phyloP scores from a whole-genome alignment of 2,113 vertebrate genomes.

The Ammodytes marinus region DNA sequence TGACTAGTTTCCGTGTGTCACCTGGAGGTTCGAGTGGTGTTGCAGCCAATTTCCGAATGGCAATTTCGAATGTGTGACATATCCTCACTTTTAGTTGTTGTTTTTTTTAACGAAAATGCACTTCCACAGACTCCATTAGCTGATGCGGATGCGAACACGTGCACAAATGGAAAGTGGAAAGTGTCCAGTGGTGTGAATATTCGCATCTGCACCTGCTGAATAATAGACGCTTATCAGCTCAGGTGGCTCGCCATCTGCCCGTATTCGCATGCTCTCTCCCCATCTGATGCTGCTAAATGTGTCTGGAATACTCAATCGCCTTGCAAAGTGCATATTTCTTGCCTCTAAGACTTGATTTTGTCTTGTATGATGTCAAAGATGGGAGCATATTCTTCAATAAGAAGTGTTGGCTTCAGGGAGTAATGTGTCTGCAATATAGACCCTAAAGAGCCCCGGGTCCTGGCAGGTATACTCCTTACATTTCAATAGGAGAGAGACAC shows the following conservation, averaged over 20 bases:
- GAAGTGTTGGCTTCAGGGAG: constrained; percentile 53
- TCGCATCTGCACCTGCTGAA: constrained; percentile 81
- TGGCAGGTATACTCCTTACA: constrained; percentile 68
- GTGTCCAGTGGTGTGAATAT: constrained; percentile 78
- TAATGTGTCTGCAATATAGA: constrained; percentile 65
- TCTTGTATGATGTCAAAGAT: constrained; percentile 60
- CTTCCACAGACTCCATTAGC: constrained; percentile 74
- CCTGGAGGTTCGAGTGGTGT: constrained; percentile 66
- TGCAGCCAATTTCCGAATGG: constrained; percentile 72
- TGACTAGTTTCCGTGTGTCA: constrained; percentile 67
- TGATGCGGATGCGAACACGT: constrained; percentile 11
- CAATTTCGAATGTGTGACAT: constrained; percentile 64
- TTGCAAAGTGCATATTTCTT: constrained; percentile 69
- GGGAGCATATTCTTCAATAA: constrained; percentile 51
- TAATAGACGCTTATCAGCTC: constrained; percentile 76
- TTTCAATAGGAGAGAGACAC: constrained; percentile 60
- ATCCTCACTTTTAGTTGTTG: constrained; percentile 32
- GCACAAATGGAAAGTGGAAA: constrained; percentile 70
- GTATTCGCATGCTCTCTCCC: constrained; percentile 38
- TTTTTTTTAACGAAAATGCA: constrained; percentile 39
- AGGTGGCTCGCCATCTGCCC: constrained; percentile 54
- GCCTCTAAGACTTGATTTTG: constrained; percentile 49
- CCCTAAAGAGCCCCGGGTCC: constrained; percentile 55
- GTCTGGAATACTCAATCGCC: constrained; percentile 34
- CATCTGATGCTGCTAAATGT: constrained; percentile 61